These are phyloP conservation scores for Sarcophaga rosellei DNA, from an alignment of 2,888 invertebrate genomes.

Conservation along the genomic window DNA sequence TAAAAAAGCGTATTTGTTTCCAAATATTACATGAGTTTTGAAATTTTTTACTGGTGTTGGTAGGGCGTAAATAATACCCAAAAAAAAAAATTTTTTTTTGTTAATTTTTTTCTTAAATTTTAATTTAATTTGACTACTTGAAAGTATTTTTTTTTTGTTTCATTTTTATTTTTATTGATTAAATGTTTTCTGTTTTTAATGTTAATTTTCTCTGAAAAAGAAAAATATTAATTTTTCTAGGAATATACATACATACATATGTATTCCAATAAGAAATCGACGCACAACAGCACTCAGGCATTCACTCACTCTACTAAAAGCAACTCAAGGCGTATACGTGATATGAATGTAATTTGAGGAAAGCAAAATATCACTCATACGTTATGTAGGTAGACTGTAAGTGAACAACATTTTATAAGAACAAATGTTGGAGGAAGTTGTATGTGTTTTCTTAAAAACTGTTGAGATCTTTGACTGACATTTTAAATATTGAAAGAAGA, in stretches of 20 bases:
- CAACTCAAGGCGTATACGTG: constrained; percentile 10
- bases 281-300: neutral
- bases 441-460: neutral
- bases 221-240: neutral
- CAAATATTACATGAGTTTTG: no score
- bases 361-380: constrained; percentile 19
- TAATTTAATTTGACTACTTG: no score
- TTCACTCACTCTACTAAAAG: neutral
- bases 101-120: no score
- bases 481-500: neutral
- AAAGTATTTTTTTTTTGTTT: neutral
- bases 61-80: no score
- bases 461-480: constrained; percentile 5
- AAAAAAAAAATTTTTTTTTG: no score
- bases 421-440: neutral
- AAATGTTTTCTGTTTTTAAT: neutral
- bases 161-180: neutral
- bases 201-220: neutral
- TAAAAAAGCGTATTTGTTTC: no score
- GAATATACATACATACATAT: no score
- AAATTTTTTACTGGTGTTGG: no score
- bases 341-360: neutral
- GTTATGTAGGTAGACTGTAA: neutral
- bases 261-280: neutral
- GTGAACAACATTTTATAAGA: neutral